Percentiles rank a stretch among this genome's conserved stretches.
Conservation (phyloP, 2,797 vertebrate species). For the Pseudochaenichthys georgianus region DNA sequence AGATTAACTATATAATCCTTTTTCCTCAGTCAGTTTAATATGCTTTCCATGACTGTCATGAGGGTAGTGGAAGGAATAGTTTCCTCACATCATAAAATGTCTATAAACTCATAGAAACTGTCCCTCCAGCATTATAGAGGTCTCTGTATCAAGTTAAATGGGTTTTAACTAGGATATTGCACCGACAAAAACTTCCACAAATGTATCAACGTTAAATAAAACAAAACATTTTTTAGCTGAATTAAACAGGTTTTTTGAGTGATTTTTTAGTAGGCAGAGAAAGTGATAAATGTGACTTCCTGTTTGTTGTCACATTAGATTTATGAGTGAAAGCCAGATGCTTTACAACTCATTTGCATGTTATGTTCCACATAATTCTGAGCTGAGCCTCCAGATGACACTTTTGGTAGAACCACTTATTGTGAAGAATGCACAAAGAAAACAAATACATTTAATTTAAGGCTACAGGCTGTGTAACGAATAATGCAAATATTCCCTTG, state of each 20-base stretch:
- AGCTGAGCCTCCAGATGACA: too few species aligned
- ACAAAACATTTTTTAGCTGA: too few species aligned
- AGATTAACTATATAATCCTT: neutral
- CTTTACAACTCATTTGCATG: too few species aligned
- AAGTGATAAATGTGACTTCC: neutral
- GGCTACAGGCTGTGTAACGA: too few species aligned
- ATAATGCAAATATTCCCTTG: too few species aligned
- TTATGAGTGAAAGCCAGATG: too few species aligned
- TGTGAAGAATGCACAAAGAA: too few species aligned
- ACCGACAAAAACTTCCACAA: neutral
- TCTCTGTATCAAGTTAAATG: neutral
- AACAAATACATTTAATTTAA: too few species aligned
- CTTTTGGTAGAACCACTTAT: too few species aligned
- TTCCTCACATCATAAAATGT: neutral
- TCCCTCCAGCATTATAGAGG: neutral
- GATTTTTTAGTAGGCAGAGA: neutral
- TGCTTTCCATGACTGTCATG: neutral
- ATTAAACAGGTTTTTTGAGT: too few species aligned
- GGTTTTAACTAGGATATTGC: neutral
- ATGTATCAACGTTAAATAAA: neutral
- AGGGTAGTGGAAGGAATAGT: neutral
- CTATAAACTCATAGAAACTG: neutral
- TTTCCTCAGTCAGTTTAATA: neutral
- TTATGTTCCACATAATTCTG: too few species aligned
- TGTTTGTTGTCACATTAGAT: too few species aligned